Evolutionary conservation across 2,888 invertebrate species (phyloP).

Genomic region (Macrophya alboannulata): DNA sequence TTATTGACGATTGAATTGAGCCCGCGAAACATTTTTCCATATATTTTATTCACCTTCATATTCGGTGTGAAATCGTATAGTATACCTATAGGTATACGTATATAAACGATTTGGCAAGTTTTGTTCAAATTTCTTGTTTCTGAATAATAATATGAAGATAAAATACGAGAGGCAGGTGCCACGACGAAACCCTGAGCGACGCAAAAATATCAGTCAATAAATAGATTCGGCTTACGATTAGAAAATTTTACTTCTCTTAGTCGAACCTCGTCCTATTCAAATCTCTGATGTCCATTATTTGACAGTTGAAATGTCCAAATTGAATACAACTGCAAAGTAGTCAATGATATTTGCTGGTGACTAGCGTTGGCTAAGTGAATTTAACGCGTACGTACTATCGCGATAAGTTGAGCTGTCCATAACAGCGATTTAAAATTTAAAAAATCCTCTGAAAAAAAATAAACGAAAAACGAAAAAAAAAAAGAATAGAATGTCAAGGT

Average conservation of each 20-base stretch:
- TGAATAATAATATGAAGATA: conserved; percentile 43
- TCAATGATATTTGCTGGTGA: not conserved
- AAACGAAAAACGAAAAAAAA: not conserved
- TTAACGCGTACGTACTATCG: not conserved
- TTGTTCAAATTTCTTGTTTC: conserved; percentile 27
- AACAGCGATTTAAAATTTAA: not conserved
- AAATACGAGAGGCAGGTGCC: conserved; percentile 44
- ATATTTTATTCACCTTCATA: not conserved
- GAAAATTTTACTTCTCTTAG: not conserved
- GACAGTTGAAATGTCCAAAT: conserved; percentile 37
- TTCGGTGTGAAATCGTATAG: not conserved
- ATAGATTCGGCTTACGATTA: conserved; percentile 47
- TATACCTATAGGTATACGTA: not conserved
- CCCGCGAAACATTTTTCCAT: conserved; percentile 15
- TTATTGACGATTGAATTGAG: not conserved
- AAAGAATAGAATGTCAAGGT: conserved; percentile 34
- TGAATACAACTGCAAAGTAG: not conserved
- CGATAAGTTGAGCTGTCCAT: not conserved
- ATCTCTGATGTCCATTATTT: not conserved
- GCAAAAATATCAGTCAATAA: conserved; percentile 54
- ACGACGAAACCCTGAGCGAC: conserved; percentile 19
- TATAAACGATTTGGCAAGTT: conserved; percentile 41
- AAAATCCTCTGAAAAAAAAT: not conserved
- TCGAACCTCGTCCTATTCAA: not conserved
- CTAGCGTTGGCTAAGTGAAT: conserved; percentile 10